These are phyloP conservation scores for Lamprologus speciosus DNA, from an alignment of 2,113 vertebrate genomes.

Conservation along the genomic window DNA sequence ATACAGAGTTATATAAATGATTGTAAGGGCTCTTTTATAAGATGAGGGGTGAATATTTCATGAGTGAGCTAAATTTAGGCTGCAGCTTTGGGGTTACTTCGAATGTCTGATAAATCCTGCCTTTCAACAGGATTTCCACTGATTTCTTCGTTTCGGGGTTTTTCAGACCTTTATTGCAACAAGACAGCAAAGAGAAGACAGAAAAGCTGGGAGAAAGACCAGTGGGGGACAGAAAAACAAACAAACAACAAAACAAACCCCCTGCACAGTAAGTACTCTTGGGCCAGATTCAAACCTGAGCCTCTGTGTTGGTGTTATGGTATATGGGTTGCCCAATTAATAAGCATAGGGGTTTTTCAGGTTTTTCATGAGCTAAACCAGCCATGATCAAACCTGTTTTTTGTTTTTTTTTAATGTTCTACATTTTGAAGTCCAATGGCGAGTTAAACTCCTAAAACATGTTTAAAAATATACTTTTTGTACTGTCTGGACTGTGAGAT, in stretches of 20 bases:
- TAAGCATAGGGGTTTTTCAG: background rate
- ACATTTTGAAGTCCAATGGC: background rate
- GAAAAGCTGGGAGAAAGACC: background rate
- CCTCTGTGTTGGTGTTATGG: background rate
- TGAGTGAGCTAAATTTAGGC: conserved; percentile 56
- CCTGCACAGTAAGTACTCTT: background rate
- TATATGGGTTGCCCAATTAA: background rate
- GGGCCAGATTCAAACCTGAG: background rate
- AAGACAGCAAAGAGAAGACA: background rate
- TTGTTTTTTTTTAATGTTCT: background rate
- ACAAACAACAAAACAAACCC: background rate
- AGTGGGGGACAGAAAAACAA: background rate
- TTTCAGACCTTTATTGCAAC: background rate
- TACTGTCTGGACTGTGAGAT: background rate
- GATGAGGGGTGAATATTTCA: conserved; percentile 60
- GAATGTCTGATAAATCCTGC: background rate
- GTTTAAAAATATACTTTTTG: background rate
- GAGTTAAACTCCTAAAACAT: background rate
- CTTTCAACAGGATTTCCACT: background rate
- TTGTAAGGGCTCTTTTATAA: conserved; percentile 9
- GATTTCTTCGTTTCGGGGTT: background rate
- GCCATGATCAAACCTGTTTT: background rate
- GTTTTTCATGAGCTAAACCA: background rate
- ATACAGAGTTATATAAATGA: conserved; percentile 24
- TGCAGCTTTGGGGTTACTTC: background rate